Evolutionary conservation across 2,113 vertebrate species (phyloP), one percentile per base, ranked within the genome.

Genomic region (Maccullochella peelii): DNA sequence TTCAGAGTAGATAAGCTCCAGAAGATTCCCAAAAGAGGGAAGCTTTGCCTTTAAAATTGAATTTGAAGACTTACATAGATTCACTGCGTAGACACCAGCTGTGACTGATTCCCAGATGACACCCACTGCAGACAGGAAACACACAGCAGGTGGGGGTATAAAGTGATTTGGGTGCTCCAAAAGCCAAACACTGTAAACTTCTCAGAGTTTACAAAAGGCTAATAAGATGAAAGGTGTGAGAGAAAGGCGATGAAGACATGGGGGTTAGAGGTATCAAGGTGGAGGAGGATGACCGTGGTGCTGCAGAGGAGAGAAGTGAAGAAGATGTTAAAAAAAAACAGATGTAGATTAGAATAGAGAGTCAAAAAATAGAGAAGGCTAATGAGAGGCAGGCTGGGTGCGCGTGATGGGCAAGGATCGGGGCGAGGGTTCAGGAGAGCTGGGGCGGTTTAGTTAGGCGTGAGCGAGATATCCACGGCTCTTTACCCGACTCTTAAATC

Each of bases 401-500:
- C 8, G 25, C 65, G 47, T 62, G 66, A 83, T 44, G 74, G 76
- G 66, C 49, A 70, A 63, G 40, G 80, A 62, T 84, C 36, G 15
- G 75, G 57, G n/a, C 1, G 50, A 61, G 75, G 62, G 61, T 86
- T 84, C 65, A 25, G 30, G 44, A 44, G 74, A 73, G 63, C 33
- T 1, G 16, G 23, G 70, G 79, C 58, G 74, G 68, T 82, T 92
- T 86, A 87, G 57, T 5, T n/a, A 59, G 78, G 65, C 25, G 23
- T 12, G 54, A 79, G 82, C n/a, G 15, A 80, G 75, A 80, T 87
- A 89, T 90, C 87, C 86, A 21, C 4, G 36, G 76, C 76, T 88
- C 86, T 90, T 92, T 87, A 73, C 71, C 67, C 21, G 12, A 84
- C 82, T 88, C 80, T 52, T 90, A 84, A 90, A 91, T 92, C 88